Evolutionary conservation across 2,113 vertebrate species (phyloP).

Genomic region (Asarcornis scutulata): DNA sequence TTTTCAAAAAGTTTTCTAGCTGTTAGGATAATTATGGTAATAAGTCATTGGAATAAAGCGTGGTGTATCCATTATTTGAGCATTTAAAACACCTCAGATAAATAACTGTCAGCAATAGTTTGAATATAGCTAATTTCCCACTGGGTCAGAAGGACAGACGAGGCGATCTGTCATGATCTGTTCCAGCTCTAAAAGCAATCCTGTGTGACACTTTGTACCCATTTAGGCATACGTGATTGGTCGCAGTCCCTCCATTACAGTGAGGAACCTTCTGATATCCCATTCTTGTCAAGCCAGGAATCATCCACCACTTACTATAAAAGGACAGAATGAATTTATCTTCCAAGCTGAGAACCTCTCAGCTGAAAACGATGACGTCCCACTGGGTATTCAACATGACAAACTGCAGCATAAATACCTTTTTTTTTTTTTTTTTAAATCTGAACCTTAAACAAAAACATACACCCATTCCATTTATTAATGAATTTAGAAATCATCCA

Average conservation of each 20-base stretch:
- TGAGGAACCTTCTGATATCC: neutral
- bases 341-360: neutral
- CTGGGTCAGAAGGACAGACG: constrained; percentile 12
- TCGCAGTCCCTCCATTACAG: neutral
- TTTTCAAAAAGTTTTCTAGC: neutral
- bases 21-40: constrained; percentile 11
- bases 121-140: constrained; percentile 29
- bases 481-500: neutral
- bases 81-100: constrained; percentile 20
- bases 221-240: neutral
- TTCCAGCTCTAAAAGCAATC: constrained; percentile 13
- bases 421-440: neutral
- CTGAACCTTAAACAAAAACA: neutral
- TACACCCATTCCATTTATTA: neutral
- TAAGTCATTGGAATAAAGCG: neutral
- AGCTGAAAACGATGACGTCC: neutral
- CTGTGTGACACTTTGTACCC: constrained; percentile 14
- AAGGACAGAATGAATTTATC: neutral
- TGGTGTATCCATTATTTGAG: neutral
- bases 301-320: constrained; percentile 6
- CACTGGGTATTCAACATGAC: neutral
- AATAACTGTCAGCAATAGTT: constrained; percentile 34
- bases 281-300: neutral
- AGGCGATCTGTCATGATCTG: constrained; percentile 35
- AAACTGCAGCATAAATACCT: neutral